Evolutionary conservation across 2,888 invertebrate genomes (phyloP).

Genomic region (Campoplex nolae): DNA sequence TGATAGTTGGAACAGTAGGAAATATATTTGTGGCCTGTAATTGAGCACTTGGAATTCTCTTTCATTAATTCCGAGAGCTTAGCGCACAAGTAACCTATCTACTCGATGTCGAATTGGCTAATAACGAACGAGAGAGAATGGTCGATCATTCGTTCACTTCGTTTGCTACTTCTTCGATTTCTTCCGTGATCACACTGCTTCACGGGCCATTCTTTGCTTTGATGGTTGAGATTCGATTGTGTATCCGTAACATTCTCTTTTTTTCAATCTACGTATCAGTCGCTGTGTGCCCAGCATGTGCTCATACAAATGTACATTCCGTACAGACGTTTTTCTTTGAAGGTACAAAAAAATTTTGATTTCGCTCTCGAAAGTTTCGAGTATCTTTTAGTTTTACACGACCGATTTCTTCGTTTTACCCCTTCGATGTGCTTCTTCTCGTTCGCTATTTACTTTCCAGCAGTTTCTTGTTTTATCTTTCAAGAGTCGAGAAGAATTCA

Average conservation of each 20-base stretch:
- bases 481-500: background rate
- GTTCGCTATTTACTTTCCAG: background rate
- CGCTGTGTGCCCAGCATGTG: background rate
- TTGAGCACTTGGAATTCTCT: background rate
- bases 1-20: background rate
- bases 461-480: background rate
- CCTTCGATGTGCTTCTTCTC: background rate
- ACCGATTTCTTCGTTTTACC: background rate
- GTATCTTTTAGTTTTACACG: slow-evolving; percentile 6
- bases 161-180: slow-evolving; percentile 28
- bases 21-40: background rate
- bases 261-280: background rate
- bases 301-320: background rate
- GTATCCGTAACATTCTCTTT: slow-evolving; percentile 4
- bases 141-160: slow-evolving; percentile 42
- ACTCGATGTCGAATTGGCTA: background rate
- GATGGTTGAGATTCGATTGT: slow-evolving; percentile 53
- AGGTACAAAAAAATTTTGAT: slow-evolving; percentile 25
- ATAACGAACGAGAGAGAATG: slow-evolving; percentile 40
- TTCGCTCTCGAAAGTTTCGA: slow-evolving; percentile 31
- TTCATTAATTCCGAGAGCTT: background rate
- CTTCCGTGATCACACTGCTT: slow-evolving; percentile 23
- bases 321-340: background rate
- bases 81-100: too few relatives aligned
- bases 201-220: slow-evolving; percentile 29